A percentile compares a stretch with the other conserved stretches of the same genome.
phyloP scores from a whole-genome alignment of 2,797 vertebrate species.

The Dipus sagitta region DNA sequence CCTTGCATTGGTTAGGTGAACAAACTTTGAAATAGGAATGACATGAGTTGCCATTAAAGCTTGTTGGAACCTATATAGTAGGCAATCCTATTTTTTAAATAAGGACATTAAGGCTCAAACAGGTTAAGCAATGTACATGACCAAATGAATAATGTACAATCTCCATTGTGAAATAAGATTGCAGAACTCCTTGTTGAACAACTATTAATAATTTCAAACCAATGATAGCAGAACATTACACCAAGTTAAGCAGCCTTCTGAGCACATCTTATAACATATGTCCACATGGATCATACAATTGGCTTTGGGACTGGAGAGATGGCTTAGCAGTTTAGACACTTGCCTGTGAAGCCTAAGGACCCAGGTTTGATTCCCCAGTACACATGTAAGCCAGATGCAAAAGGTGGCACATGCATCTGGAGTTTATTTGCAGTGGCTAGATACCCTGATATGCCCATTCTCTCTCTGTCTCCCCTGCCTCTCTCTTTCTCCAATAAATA shows the following conservation, averaged over 20 bases:
- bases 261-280: fast-evolving
- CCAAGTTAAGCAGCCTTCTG: constrained; percentile 3
- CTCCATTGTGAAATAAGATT: neutral
- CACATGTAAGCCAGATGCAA: no score
- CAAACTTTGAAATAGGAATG: neutral
- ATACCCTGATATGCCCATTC: no score
- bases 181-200: neutral
- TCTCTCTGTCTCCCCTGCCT: no score
- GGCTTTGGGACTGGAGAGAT: no score
- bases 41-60: neutral
- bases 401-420: no score
- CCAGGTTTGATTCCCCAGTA: no score
- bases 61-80: neutral
- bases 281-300: neutral
- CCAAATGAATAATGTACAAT: neutral
- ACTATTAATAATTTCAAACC: constrained; percentile 16
- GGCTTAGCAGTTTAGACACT: no score
- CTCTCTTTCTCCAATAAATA: no score
- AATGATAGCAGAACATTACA: neutral
- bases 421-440: no score
- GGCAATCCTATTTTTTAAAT: neutral
- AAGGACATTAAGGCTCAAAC: constrained; percentile 28
- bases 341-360: no score
- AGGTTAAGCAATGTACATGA: constrained; percentile 46
- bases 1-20: neutral